Evolutionary conservation across 2,797 vertebrate species (phyloP).

Genomic region (Falco rusticolus): DNA sequence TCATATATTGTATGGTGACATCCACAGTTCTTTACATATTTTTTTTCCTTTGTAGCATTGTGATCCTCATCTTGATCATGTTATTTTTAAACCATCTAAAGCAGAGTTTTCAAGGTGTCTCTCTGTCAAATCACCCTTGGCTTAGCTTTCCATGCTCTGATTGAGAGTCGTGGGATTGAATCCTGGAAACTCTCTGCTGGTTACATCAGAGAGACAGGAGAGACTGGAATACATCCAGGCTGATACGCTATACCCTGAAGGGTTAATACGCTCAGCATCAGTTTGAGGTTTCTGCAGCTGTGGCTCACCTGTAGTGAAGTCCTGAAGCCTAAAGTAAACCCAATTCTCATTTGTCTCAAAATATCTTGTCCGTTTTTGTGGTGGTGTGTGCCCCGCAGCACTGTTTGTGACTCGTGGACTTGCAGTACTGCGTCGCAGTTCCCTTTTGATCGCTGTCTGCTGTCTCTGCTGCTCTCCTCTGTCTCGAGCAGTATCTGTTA

Average conservation of each 20-base stretch:
- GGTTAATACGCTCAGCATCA: neutral
- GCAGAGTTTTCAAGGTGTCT: neutral
- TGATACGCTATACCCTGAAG: neutral
- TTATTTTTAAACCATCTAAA: neutral
- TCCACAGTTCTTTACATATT: neutral
- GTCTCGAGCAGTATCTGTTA: neutral
- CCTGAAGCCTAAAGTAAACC: neutral
- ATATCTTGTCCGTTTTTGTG: neutral
- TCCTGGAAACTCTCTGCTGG: neutral
- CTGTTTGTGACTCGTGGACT: neutral
- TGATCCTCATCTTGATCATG: neutral
- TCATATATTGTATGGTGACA: neutral
- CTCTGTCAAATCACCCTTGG: neutral
- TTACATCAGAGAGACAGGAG: fast-evolving
- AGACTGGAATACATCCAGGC: neutral
- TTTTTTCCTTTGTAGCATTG: neutral
- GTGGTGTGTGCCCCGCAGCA: neutral
- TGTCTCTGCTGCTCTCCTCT: neutral
- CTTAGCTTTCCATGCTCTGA: neutral
- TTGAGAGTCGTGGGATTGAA: neutral
- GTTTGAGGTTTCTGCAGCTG: neutral
- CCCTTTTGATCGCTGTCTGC: neutral
- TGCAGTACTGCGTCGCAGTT: fast-evolving
- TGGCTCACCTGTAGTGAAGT: neutral
- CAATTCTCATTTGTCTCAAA: neutral